Percentiles rank a stretch among this genome's conserved stretches.
Conservation (phyloP, 1,140 invertebrate species). For the Trichonephila clavipes region DNA sequence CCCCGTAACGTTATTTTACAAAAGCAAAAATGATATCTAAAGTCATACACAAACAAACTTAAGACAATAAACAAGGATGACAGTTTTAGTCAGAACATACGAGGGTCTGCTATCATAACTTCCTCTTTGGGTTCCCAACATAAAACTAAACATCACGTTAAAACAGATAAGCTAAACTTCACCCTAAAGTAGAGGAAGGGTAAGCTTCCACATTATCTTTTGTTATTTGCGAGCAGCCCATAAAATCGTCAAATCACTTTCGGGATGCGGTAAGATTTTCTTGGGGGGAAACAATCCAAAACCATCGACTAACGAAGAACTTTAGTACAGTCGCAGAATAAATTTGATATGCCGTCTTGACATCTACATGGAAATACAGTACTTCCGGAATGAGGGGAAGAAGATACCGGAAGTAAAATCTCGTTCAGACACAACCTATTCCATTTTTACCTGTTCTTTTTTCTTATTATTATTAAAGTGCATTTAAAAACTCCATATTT, state of each 20-base stretch:
- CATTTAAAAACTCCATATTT: background rate
- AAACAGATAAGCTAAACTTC: conserved; percentile 9
- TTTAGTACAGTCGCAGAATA: background rate
- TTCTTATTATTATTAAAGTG: background rate
- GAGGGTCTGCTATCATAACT: background rate
- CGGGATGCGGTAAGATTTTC: background rate
- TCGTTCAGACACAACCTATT: background rate
- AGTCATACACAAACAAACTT: background rate
- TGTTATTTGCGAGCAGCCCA: background rate
- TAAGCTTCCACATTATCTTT: background rate
- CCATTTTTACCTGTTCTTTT: background rate
- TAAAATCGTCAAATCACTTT: conserved; percentile 12
- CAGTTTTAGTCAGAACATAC: background rate
- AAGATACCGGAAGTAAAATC: background rate
- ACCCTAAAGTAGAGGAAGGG: background rate
- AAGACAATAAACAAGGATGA: conserved; percentile 15
- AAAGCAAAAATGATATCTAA: background rate
- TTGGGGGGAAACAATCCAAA: background rate
- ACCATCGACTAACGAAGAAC: background rate
- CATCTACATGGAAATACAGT: background rate
- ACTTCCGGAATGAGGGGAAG: background rate
- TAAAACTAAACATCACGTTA: background rate
- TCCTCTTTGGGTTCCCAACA: background rate
- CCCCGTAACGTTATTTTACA: background rate
- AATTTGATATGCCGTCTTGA: background rate